A percentile compares a stretch with the other conserved stretches of the same genome.
phyloP scores from a whole-genome alignment of 2,888 invertebrate genomes.

The Calliscelio sp. region DNA sequence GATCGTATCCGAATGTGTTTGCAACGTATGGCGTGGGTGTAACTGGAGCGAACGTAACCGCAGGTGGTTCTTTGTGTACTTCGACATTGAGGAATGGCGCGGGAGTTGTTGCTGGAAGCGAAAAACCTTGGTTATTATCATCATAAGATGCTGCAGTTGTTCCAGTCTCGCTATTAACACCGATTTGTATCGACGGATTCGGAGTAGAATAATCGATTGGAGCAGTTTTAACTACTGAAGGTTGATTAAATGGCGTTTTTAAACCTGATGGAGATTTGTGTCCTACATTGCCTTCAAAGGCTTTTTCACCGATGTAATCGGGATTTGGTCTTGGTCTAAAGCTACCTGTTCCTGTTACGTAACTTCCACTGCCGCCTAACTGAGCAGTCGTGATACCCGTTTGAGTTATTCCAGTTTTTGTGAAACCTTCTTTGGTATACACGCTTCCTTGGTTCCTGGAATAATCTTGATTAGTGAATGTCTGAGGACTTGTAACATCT shows the following conservation, averaged over 20 bases:
- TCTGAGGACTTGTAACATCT: constrained; percentile 63
- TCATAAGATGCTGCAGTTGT: constrained; percentile 24
- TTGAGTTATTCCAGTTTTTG: constrained; percentile 83
- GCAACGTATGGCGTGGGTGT: constrained; percentile 67
- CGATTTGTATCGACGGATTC: constrained; percentile 67
- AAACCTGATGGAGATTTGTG: constrained; percentile 73
- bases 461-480: constrained; percentile 46
- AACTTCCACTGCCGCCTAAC: constrained; percentile 83
- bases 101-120: constrained; percentile 75
- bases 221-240: constrained; percentile 57
- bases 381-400: constrained; percentile 83
- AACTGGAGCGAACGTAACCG: constrained; percentile 69
- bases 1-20: constrained; percentile 72
- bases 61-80: constrained; percentile 76
- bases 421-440: constrained; percentile 80
- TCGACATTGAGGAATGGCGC: constrained; percentile 78
- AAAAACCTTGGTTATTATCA: not conserved
- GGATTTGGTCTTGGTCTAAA: constrained; percentile 76
- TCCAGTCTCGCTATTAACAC: constrained; percentile 43
- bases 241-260: constrained; percentile 58
- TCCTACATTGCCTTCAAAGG: constrained; percentile 80
- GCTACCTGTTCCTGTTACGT: constrained; percentile 78
- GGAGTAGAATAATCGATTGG: constrained; percentile 77
- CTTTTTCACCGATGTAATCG: constrained; percentile 82
- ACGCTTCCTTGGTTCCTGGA: constrained; percentile 23